Conservation (phyloP, 1,140 invertebrate genomes). For the Plutomurus gul region DNA sequence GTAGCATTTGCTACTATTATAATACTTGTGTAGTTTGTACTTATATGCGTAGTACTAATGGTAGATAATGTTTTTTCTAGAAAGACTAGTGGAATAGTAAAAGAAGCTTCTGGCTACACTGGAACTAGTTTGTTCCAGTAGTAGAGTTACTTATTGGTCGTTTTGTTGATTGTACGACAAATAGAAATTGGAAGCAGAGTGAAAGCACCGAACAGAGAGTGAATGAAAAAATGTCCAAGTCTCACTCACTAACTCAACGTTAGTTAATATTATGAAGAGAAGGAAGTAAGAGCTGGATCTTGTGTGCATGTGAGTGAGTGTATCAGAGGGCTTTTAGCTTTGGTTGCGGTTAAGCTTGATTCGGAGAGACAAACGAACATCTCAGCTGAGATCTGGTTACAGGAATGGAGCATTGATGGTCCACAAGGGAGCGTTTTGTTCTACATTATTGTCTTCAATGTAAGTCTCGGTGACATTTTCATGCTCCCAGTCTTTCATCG, state of each 20-base stretch:
- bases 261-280: not conserved
- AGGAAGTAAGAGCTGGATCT: not conserved
- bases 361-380: slow-evolving; percentile 36
- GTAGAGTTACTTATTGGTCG: not conserved
- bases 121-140: not conserved
- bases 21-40: too few species aligned
- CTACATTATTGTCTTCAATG: slow-evolving; percentile 54
- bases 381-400: slow-evolving; percentile 39
- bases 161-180: not conserved
- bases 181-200: not conserved
- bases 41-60: too few species aligned
- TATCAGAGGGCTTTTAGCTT: not conserved
- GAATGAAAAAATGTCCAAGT: not conserved
- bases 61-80: too few species aligned
- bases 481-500: slow-evolving; percentile 53
- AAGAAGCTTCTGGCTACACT: not conserved
- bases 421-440: slow-evolving; percentile 54
- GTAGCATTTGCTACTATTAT: too few species aligned
- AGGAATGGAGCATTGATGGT: slow-evolving; percentile 50
- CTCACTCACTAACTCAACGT: not conserved
- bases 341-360: slow-evolving; percentile 14
- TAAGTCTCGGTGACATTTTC: slow-evolving; percentile 54
- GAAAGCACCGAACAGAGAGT: not conserved
- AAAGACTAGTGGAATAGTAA: too few species aligned
- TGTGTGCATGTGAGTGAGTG: not conserved